phyloP scores from a whole-genome alignment of 2,888 invertebrate genomes.

The Caenorhabditis sp. region DNA sequence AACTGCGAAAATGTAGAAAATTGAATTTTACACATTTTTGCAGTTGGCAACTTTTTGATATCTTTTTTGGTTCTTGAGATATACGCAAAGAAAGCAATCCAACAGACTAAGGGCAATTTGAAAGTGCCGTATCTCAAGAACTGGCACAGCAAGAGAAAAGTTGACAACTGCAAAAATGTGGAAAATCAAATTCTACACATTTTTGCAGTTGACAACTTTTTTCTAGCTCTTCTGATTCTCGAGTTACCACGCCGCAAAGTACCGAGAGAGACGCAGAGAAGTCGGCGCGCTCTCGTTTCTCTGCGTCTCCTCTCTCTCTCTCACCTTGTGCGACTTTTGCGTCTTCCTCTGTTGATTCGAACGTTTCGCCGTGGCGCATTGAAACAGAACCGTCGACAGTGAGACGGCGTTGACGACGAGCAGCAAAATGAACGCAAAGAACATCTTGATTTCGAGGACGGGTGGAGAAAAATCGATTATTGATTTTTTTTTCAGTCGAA shows the following conservation, averaged over 20 bases:
- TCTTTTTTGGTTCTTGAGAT: no score
- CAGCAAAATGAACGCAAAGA: slow-evolving; percentile 40
- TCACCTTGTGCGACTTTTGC: slow-evolving; percentile 32
- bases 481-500: slow-evolving; percentile 5
- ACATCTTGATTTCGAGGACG: background rate
- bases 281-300: no score
- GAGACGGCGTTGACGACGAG: slow-evolving; percentile 33
- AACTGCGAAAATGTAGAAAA: background rate
- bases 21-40: no score
- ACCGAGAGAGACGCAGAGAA: no score
- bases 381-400: slow-evolving; percentile 37
- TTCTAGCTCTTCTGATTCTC: background rate
- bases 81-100: no score
- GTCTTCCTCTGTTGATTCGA: slow-evolving; percentile 5
- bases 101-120: no score
- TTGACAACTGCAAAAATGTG: background rate
- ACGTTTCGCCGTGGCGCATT: slow-evolving; percentile 35
- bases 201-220: slow-evolving; percentile 1
- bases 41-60: no score
- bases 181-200: background rate
- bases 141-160: background rate
- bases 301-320: background rate
- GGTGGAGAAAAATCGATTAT: slow-evolving; percentile 22
- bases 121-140: background rate
- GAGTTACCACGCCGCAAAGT: background rate